phyloP scores from a whole-genome alignment of 2,797 vertebrate species.

The Tenualosa thibaudeaui region DNA sequence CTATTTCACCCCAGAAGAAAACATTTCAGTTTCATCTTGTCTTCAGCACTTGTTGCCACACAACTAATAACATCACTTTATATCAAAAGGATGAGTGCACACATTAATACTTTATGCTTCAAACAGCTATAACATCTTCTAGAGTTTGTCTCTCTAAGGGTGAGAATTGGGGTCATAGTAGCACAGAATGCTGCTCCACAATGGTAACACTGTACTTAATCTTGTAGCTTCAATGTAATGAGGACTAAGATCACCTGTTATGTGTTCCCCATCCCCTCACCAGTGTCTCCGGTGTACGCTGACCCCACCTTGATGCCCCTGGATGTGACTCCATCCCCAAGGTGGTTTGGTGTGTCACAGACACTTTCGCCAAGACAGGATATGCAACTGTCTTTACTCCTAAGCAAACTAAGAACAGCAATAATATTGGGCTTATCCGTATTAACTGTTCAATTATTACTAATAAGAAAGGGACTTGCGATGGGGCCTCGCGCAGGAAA shows the following conservation, averaged over 20 bases:
- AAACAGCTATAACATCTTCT: too few species aligned
- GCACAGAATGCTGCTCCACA: not conserved
- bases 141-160: too few species aligned
- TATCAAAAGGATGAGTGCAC: not conserved
- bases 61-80: not conserved
- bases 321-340: not conserved
- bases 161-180: too few species aligned
- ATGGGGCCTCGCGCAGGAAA: slow-evolving; percentile 33
- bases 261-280: not conserved
- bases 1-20: too few species aligned
- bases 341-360: not conserved
- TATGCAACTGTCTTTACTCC: slow-evolving; percentile 32
- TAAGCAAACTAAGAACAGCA: slow-evolving; percentile 36
- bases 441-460: slow-evolving; percentile 47
- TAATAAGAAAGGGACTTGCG: slow-evolving; percentile 35
- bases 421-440: slow-evolving; percentile 43
- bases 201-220: not conserved
- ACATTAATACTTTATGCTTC: not conserved
- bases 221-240: not conserved
- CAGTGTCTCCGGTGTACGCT: not conserved
- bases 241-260: not conserved
- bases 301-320: not conserved
- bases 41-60: not conserved
- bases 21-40: too few species aligned
- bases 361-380: slow-evolving; percentile 42